Conservation (phyloP, 2,888 invertebrate species). For the Zygaena filipendulae region DNA sequence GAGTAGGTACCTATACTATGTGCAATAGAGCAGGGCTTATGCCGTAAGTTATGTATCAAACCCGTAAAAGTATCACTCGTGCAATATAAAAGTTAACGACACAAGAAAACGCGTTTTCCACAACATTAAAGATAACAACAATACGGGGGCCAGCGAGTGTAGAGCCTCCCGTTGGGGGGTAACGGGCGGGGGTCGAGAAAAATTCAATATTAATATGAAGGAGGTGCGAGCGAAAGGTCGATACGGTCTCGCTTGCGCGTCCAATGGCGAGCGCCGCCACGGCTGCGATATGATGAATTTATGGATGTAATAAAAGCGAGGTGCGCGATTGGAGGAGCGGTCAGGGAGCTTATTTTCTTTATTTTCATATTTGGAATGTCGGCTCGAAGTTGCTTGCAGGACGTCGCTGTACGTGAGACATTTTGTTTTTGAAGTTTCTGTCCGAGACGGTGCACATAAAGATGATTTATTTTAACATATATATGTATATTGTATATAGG, state of each 20-base stretch:
- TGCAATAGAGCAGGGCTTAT: no score
- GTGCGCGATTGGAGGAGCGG: conserved; percentile 74
- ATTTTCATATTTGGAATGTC: conserved; percentile 66
- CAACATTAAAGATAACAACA: conserved; percentile 70
- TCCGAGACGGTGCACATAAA: conserved; percentile 5
- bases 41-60: conserved; percentile 60
- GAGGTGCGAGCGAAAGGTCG: conserved; percentile 71
- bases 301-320: conserved; percentile 83
- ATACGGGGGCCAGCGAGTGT: conserved; percentile 67
- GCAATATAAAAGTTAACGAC: conserved; percentile 70
- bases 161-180: conserved; percentile 66
- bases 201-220: conserved; percentile 86
- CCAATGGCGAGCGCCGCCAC: conserved; percentile 66
- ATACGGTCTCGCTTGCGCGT: conserved; percentile 59
- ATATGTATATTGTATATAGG: conserved; percentile 5
- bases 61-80: conserved; percentile 66
- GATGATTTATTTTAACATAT: conserved; percentile 4
- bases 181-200: conserved; percentile 71
- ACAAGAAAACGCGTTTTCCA: conserved; percentile 71
- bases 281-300: conserved; percentile 80
- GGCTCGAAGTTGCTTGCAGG: conserved; percentile 45
- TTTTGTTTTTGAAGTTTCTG: conserved; percentile 29
- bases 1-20: no score
- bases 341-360: conserved; percentile 67
- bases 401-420: conserved; percentile 31